Base-by-base conservation (phyloP, 30 jellyfish, hydroid and myxozoan species). In the Chrysaora quinquecirrha region DNA sequence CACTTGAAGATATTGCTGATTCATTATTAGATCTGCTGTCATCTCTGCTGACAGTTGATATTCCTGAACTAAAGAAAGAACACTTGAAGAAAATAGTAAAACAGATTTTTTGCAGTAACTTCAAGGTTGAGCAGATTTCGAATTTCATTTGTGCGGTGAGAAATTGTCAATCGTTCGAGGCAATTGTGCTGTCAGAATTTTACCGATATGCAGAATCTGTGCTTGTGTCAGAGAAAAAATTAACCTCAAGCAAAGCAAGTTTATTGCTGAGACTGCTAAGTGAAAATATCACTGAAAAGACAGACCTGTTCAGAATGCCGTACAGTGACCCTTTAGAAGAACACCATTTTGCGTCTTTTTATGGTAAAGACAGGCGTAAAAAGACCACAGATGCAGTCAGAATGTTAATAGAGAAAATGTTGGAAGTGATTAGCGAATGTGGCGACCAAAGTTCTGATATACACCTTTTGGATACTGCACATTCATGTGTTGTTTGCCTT, bases 401-500 rank as follows among this genome's bases (percentile, higher is more conserved):
- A 10, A 52, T 10, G 24, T 2, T 52, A 7, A 7, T 25, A 3
- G 68, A 52, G 6, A 52, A 3, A 20, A 52, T 52, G 29, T 52
- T 52, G 29, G 27, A 52, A 52, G 68, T 52, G 9, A 52, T 52
- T 12, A 25, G 19, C 27, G 7, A 20, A 3, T 20, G 24, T 25
- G 7, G 29, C 19, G 68, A 19, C 24, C 27, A 19, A 3, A 10
- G 3, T 3, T 20, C 68, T 52, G 68, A 20, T 20, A 52, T 16
- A 25, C 29, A 19, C 29, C 68, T 52, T 7, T 4, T 52, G 24
- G 25, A 52, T 10, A 16, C 19, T 16, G 24, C 68, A 3, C 29
- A 52, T 10, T 16, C 68, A 52, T 80, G 90, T 80, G 76, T 66
- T 58, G 90, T 80, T 29, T 49, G 68, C 23, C 21, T 65, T 18